phyloP scores from a whole-genome alignment of 1,140 invertebrate species.

The Steinernema feltiae region DNA sequence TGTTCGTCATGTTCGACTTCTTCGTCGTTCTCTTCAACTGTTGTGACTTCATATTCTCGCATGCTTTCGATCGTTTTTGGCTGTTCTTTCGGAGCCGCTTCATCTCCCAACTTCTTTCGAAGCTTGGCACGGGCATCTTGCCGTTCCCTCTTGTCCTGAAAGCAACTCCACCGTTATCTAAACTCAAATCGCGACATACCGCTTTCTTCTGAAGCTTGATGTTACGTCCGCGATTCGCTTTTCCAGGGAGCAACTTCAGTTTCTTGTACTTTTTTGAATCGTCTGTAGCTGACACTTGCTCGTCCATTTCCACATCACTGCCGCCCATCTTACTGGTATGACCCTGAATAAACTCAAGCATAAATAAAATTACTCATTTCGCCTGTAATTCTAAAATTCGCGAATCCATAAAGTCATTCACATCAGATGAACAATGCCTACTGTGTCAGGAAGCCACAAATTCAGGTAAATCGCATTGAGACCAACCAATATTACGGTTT shows the following conservation, averaged over 20 bases:
- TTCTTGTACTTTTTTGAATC: background rate
- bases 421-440: too few species aligned
- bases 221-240: background rate
- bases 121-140: slow-evolving; percentile 48
- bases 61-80: slow-evolving; percentile 88
- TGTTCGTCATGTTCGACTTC: slow-evolving; percentile 68
- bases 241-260: background rate
- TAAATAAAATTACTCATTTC: too few species aligned
- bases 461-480: too few species aligned
- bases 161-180: background rate
- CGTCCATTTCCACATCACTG: background rate
- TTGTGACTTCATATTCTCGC: slow-evolving; percentile 83
- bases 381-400: too few species aligned
- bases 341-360: background rate
- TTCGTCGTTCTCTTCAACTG: slow-evolving; percentile 70
- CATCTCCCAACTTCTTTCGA: slow-evolving; percentile 51
- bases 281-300: background rate
- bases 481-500: too few species aligned
- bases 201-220: slow-evolving; percentile 10
- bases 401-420: too few species aligned
- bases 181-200: background rate
- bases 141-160: slow-evolving; percentile 53
- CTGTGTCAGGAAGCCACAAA: too few species aligned
- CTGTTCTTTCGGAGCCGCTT: slow-evolving; percentile 65
- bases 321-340: background rate